Evolutionary conservation across 2,113 vertebrate genomes (phyloP).

Genomic region (Protobothrops flavoviridis): DNA sequence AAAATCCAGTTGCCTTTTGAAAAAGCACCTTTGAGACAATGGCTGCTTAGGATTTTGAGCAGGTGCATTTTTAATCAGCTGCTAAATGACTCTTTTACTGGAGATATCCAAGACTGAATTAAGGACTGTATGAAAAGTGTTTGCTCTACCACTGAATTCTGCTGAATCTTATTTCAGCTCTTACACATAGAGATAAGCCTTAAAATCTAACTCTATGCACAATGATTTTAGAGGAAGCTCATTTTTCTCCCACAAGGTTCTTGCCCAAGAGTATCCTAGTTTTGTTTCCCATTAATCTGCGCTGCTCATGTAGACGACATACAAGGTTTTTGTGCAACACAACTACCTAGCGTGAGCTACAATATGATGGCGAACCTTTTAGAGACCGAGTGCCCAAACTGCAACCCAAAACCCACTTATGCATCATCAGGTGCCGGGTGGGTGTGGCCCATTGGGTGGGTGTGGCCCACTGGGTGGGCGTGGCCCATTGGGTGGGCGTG

Average conservation of each 20-base stretch:
- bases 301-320: background rate
- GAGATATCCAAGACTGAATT: background rate
- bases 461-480: too few species aligned
- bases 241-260: background rate
- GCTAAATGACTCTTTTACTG: background rate
- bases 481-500: too few species aligned
- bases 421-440: too few species aligned
- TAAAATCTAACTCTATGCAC: background rate
- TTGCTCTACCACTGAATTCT: background rate
- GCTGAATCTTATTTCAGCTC: background rate
- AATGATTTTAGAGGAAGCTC: background rate
- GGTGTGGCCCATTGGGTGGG: too few species aligned
- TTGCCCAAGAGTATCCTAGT: background rate
- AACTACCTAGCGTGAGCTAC: background rate
- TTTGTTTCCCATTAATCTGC: background rate
- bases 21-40: background rate
- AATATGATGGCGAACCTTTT: too few species aligned
- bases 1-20: background rate
- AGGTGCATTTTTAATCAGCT: background rate
- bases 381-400: too few species aligned
- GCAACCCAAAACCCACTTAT: too few species aligned
- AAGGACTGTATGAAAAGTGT: background rate
- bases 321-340: background rate
- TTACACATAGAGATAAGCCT: background rate
- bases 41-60: background rate